Percentiles rank a stretch among this genome's conserved stretches.
phyloP scores from a whole-genome alignment of 2,888 invertebrate species.

The Philereme transversata region DNA sequence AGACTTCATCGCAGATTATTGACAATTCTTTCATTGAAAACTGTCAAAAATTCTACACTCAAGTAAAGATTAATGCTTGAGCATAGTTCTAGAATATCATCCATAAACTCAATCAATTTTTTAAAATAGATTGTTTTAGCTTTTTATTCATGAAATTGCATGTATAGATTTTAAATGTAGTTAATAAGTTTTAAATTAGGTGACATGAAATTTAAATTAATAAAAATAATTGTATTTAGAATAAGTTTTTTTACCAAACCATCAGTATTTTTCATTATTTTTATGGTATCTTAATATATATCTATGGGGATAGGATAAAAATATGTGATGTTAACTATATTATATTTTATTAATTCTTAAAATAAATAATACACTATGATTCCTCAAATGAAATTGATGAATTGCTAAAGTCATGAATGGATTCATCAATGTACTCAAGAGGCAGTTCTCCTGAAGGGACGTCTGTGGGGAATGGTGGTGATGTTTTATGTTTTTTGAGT shows the following conservation, averaged over 20 bases:
- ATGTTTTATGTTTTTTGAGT: conserved; percentile 79
- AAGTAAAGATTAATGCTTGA: too few species aligned
- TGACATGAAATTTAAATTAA: conserved; percentile 30
- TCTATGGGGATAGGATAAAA: background rate
- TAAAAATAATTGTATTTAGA: conserved; percentile 20
- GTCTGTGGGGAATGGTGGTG: conserved; percentile 93
- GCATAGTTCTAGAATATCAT: too few species aligned
- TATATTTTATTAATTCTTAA: conserved; percentile 5
- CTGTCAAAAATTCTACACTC: too few species aligned
- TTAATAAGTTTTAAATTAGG: conserved; percentile 20
- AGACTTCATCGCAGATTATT: too few species aligned
- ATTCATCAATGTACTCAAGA: conserved; percentile 90
- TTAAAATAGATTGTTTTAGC: conserved; percentile 5
- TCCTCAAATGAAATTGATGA: conserved; percentile 87
- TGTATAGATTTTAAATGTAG: conserved; percentile 9
- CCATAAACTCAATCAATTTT: conserved; percentile 9
- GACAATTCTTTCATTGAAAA: too few species aligned
- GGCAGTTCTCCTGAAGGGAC: conserved; percentile 85
- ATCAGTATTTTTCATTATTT: background rate
- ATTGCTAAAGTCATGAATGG: conserved; percentile 89
- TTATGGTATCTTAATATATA: background rate
- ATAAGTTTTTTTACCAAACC: background rate
- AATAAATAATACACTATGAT: conserved; percentile 40
- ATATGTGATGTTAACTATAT: background rate
- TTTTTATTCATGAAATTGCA: conserved; percentile 6